These are phyloP conservation scores for Aplidium turbinatum DNA, from an alignment of 23 tunicate species.

Conservation along the genomic window DNA sequence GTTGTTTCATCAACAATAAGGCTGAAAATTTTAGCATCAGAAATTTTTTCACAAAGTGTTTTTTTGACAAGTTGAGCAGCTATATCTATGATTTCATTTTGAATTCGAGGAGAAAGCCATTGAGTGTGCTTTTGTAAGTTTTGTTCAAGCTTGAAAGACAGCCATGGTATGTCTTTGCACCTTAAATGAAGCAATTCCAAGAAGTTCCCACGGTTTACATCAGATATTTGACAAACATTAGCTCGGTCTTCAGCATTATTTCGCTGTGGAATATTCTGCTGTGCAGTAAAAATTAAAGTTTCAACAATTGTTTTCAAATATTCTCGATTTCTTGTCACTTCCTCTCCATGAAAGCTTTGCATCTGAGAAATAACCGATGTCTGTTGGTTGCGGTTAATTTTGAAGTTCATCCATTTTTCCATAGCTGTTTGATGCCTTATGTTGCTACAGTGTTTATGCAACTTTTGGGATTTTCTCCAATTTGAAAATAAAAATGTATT, in stretches of 20 bases:
- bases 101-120: constrained; percentile 14
- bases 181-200: constrained; percentile 19
- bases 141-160: not conserved
- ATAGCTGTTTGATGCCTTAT: not conserved
- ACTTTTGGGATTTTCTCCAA: constrained; percentile 16
- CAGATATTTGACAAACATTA: constrained; percentile 1
- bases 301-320: constrained; percentile 14
- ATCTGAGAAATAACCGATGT: constrained; percentile 7
- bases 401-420: constrained; percentile 16
- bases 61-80: not conserved
- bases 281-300: constrained; percentile 20
- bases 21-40: not conserved
- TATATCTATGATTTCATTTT: constrained; percentile 44
- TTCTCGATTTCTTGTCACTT: constrained; percentile 14
- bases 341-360: not conserved
- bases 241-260: constrained; percentile 8
- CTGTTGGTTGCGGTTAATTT: constrained; percentile 3
- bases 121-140: not conserved
- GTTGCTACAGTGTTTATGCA: not conserved
- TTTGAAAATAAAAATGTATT: not conserved
- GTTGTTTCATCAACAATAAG: constrained; percentile 55
- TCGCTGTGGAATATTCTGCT: constrained; percentile 26
- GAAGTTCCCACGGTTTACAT: constrained; percentile 25
- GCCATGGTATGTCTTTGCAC: constrained; percentile 25
- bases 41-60: not conserved